Percentiles rank a stretch among this genome's conserved stretches.
Evolutionary conservation across 2,797 vertebrate genomes (phyloP).

Genomic region (Acanthurus leucopareius): DNA sequence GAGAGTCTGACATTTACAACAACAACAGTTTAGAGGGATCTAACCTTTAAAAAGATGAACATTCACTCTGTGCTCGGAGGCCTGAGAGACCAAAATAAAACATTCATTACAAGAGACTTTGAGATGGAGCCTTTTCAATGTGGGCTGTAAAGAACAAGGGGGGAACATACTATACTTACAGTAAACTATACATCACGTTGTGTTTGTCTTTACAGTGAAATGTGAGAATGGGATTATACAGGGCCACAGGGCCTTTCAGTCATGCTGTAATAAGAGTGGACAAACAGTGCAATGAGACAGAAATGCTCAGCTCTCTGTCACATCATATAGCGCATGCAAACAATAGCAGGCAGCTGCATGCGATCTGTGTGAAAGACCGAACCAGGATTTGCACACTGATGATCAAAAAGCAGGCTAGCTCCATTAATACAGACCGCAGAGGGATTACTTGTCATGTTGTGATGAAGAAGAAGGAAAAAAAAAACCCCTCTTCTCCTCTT

Average conservation of each 20-base stretch:
- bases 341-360: slow-evolving; percentile 41
- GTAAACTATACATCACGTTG: slow-evolving; percentile 12
- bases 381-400: slow-evolving; percentile 52
- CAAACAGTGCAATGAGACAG: slow-evolving; percentile 40
- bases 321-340: slow-evolving; percentile 54
- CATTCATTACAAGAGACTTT: slow-evolving; percentile 23
- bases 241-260: background rate
- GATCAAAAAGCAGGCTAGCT: slow-evolving; percentile 28
- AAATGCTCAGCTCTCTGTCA: slow-evolving; percentile 42
- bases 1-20: slow-evolving; percentile 71
- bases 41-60: slow-evolving; percentile 77
- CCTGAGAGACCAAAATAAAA: slow-evolving; percentile 58
- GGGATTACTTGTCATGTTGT: slow-evolving; percentile 41
- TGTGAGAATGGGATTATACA: slow-evolving; percentile 23
- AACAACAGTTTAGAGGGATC: slow-evolving; percentile 66
- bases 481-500: background rate
- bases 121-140: slow-evolving; percentile 31
- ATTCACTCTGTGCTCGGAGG: slow-evolving; percentile 55
- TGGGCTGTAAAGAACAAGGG: slow-evolving; percentile 12
- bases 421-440: slow-evolving; percentile 12
- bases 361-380: slow-evolving; percentile 27
- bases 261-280: slow-evolving; percentile 40
- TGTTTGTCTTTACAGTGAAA: slow-evolving; percentile 46
- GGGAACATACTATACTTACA: slow-evolving; percentile 35
- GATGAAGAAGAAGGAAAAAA: slow-evolving; percentile 11